Evolutionary conservation across 2,888 invertebrate genomes (phyloP).

Genomic region (Limnephilus lunatus): DNA sequence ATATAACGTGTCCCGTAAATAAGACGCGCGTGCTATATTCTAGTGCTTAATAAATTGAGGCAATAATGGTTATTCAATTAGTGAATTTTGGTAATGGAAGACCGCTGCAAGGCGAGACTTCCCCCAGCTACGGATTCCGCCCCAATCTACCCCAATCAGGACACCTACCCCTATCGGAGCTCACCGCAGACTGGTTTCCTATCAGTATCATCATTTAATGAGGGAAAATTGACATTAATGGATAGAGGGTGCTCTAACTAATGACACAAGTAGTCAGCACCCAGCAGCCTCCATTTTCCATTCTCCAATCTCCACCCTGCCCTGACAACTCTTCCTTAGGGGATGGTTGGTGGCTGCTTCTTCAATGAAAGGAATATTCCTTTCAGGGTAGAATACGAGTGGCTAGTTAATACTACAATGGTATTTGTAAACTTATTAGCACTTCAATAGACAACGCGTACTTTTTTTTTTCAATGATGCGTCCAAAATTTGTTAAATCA

Average conservation of each 20-base stretch:
- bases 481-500: too few species aligned
- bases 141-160: background rate
- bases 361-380: background rate
- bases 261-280: slow-evolving; percentile 15
- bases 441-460: too few species aligned
- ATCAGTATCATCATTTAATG: slow-evolving; percentile 30
- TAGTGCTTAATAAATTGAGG: background rate
- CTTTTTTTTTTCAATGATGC: too few species aligned
- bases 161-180: slow-evolving; percentile 28
- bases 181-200: slow-evolving; percentile 19
- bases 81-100: background rate
- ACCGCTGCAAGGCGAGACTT: background rate
- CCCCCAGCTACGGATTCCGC: background rate
- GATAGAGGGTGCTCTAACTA: slow-evolving; percentile 16
- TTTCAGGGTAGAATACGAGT: background rate
- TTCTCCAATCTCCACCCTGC: background rate
- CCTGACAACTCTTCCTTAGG: background rate
- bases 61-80: background rate
- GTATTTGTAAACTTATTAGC: background rate
- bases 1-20: background rate
- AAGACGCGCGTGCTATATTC: background rate
- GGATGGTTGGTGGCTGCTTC: background rate
- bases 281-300: background rate
- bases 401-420: background rate
- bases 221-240: slow-evolving; percentile 37